Evolutionary conservation across 2,113 vertebrate species (phyloP).

Genomic region (Arizona elegans): DNA sequence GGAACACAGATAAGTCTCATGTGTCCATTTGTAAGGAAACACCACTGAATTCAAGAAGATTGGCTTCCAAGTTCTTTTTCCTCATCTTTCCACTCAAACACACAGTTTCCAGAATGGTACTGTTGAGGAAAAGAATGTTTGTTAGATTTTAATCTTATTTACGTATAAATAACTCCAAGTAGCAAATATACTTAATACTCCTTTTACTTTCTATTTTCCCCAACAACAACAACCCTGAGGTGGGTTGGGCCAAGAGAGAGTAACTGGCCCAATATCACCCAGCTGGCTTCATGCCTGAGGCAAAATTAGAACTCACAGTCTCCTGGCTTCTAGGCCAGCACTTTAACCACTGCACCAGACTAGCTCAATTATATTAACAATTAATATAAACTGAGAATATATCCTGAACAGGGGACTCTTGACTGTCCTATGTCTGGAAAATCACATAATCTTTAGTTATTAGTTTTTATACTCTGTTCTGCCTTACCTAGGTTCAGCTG

Average conservation of each 20-base stretch:
- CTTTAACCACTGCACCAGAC: not conserved
- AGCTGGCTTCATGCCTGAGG: not conserved
- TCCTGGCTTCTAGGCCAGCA: not conserved
- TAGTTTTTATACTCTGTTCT: not conserved
- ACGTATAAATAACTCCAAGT: not conserved
- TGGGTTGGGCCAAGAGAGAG: not conserved
- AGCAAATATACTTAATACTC: not conserved
- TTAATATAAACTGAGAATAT: not conserved
- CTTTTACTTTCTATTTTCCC: not conserved
- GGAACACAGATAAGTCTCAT: too few relatives aligned
- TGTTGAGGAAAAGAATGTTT: not conserved
- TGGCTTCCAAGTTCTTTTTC: not conserved
- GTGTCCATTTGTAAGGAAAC: not conserved
- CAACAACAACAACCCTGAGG: not conserved
- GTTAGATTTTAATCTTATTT: not conserved
- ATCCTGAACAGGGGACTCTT: not conserved
- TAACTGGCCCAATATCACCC: not conserved
- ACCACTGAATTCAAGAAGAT: not conserved
- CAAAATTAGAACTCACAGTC: not conserved
- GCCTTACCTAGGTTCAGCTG: not conserved
- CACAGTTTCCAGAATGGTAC: not conserved
- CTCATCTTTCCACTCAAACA: not conserved
- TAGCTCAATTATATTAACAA: not conserved
- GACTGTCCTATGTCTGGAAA: not conserved
- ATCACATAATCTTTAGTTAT: not conserved